Evolutionary conservation across 1,140 invertebrate genomes (phyloP), one percentile per base, ranked within the genome.

Genomic region (Caenorhabditis latens): DNA sequence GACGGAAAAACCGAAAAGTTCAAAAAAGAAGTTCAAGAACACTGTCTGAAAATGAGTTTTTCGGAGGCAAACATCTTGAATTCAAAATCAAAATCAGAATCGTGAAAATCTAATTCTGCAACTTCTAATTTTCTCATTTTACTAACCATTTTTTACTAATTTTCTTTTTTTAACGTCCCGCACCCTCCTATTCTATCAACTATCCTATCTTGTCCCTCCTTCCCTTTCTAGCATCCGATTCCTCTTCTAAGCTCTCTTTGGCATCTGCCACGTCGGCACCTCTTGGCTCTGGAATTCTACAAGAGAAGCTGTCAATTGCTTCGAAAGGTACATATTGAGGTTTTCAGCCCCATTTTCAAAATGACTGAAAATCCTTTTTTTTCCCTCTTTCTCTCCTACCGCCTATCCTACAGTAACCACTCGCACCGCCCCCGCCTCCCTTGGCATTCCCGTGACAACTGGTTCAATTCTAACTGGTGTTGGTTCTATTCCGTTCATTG

Each of bases 381-480:
- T 63, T 14, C 46, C 21, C 40, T 19, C n/a, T 53, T 11, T 24
- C 13, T 13, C 46, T 11, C 46, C 71, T 79, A n/a, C 40, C 43
- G 4, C 19, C 24, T 19, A 42, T 71, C 4, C 71, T 79, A 79
- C 71, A 79, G 71, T 79, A 79, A 79, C 71, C 71, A 79, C 71
- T 79, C 71, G 71, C 71, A 79, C 71, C 11, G 71, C 71, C 24
- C 71, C 71, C 4, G 71, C 71, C 32, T n/a, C 71, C 19, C 71
- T 79, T 46, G 42, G 43, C 63, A 24, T 13, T 79, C 71, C 46
- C 2, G 71, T 79, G 7, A n/a, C 71, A 43, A 79, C 71, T 79
- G 71, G 71, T 5, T 79, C 71, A 6, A 79, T 79, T 79, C 14
- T 79, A 50, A 79, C 71, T 11, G 71, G 71, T 24, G 71, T 79